Conservation (phyloP, 2,113 vertebrate genomes). For the Istiophorus platypterus region DNA sequence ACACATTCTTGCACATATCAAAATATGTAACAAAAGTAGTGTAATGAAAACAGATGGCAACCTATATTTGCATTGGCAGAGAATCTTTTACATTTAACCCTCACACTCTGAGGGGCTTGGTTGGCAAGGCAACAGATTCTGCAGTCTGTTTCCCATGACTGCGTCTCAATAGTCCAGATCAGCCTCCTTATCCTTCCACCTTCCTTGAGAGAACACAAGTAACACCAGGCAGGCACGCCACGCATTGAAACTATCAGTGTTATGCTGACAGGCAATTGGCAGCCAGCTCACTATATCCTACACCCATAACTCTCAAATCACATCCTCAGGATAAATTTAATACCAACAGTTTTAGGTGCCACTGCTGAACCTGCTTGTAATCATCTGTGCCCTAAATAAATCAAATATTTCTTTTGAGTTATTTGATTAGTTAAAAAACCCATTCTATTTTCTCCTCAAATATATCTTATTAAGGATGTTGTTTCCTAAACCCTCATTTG, state of each 20-base stretch:
- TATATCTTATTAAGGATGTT: neutral
- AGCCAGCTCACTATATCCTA: constrained; percentile 13
- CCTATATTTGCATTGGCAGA: constrained; percentile 79
- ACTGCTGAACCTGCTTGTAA: neutral
- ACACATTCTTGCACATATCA: constrained; percentile 33
- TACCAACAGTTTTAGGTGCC: neutral
- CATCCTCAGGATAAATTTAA: constrained; percentile 15
- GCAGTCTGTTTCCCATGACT: constrained; percentile 77
- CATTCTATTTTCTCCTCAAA: neutral
- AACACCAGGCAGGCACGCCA: constrained; percentile 33
- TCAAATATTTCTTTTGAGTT: constrained; percentile 2
- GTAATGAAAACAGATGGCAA: constrained; percentile 79
- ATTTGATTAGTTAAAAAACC: constrained; percentile 6
- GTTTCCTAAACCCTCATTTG: neutral
- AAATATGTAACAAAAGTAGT: constrained; percentile 59
- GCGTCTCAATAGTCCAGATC: constrained; percentile 75
- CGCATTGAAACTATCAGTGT: constrained; percentile 24
- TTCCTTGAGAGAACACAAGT: constrained; percentile 44
- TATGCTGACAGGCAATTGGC: constrained; percentile 46
- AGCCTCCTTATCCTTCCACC: constrained; percentile 58
- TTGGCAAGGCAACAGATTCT: constrained; percentile 84
- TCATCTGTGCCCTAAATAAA: constrained; percentile 12
- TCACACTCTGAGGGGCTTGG: constrained; percentile 73
- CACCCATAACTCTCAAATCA: constrained; percentile 33
- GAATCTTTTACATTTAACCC: constrained; percentile 79